Evolutionary conservation across 2,797 vertebrate species (phyloP), one percentile per base, ranked within the genome.

Genomic region (Acipenser oxyrinchus): DNA sequence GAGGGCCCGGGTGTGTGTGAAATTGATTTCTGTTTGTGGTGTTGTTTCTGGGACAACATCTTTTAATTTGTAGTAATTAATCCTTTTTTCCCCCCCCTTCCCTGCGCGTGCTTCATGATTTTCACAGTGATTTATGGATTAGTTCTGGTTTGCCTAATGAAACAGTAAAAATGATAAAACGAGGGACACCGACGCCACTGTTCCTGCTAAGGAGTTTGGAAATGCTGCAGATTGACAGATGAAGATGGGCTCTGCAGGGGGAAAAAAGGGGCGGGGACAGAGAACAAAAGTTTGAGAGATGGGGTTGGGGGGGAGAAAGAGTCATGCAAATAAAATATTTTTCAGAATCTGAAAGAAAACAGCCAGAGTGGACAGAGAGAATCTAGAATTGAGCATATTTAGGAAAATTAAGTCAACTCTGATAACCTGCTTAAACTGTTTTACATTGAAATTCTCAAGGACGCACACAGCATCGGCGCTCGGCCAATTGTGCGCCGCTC

Each of bases 11-110:
- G 49, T 13, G 37, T 23, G 49, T 12, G 66, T 62, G 49, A 23
- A 68, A 62, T 50, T 62, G 57, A 67, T 68, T 50, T 67, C n/a
- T 48, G 62, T 71, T 68, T 61, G 23, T 57, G 4, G 62, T 71
- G n/a, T 68, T 68, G 50, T 60, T 68, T 68, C 10, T 10, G 8
- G 64, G 49, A 12, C 48, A 55, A 8, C 2, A 18, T 68, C 37
- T 60, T 64, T 66, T 69, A 69, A 64, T 72, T 69, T 66, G 63
- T 51, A 51, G 62, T 72, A 59, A 69, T 72, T 63, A 60, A 63
- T 72, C 65, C 60, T 51, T 3, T 6, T 11, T n/a, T 37, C n/a
- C 49, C 49, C 53, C 49, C 63, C 53, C 6, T 13, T 37, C 11
- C 2, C 57, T 48, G 13, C 64, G 18, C 2, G 49, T 15, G 15